phyloP scores from a whole-genome alignment of 2,888 invertebrate genomes.

The Lissocephala sabroskyi region DNA sequence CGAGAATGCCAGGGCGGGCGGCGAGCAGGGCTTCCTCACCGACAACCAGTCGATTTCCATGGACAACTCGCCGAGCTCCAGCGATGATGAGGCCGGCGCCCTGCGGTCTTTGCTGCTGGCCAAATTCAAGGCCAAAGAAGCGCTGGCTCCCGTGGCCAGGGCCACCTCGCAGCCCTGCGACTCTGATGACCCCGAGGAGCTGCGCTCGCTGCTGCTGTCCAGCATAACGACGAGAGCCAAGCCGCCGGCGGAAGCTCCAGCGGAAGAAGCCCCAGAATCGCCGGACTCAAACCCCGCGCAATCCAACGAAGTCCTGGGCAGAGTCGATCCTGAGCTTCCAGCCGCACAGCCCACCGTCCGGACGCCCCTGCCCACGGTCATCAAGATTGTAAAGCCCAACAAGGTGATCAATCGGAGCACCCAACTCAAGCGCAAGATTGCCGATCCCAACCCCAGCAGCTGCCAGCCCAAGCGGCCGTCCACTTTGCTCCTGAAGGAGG shows the following conservation, averaged over 20 bases:
- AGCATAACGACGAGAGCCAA: constrained; percentile 49
- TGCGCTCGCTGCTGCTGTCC: constrained; percentile 52
- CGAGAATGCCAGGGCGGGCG: constrained; percentile 46
- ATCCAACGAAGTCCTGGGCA: no score
- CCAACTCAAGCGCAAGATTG: constrained; percentile 43
- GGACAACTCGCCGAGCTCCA: constrained; percentile 42
- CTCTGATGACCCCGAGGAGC: constrained; percentile 45
- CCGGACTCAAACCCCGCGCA: no score
- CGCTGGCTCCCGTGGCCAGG: not conserved
- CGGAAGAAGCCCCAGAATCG: no score
- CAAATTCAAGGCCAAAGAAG: not conserved
- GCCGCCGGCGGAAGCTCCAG: no score
- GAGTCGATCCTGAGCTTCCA: no score
- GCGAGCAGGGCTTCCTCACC: constrained; percentile 18
- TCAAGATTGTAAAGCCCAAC: constrained; percentile 69
- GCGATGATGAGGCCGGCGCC: constrained; percentile 64
- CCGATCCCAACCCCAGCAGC: not conserved
- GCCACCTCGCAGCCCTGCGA: constrained; percentile 5
- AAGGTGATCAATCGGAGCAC: constrained; percentile 66
- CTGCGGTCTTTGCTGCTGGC: constrained; percentile 65
- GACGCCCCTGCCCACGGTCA: constrained; percentile 18
- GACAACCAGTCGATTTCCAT: constrained; percentile 53
- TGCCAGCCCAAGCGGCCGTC: constrained; percentile 30
- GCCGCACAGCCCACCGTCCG: not conserved
- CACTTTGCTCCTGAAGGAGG: constrained; percentile 35